Conservation (phyloP, 2,113 vertebrate genomes). For the Gambusia holbrooki region DNA sequence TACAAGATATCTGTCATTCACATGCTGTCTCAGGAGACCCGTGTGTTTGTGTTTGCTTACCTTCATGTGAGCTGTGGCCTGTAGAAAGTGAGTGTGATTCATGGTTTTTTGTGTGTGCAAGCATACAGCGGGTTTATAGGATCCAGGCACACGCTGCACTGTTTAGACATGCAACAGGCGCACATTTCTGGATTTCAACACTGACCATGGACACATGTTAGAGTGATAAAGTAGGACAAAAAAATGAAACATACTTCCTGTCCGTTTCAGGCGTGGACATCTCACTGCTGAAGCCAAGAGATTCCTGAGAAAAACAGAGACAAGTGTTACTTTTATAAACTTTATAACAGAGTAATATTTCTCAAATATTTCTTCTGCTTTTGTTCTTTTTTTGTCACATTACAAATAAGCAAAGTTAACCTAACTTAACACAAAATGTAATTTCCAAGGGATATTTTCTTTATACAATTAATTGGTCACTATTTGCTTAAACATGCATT, state of each 20-base stretch:
- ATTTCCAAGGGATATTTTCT: too few species aligned
- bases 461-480: too few species aligned
- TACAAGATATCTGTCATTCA: constrained; percentile 20
- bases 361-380: neutral
- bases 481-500: too few species aligned
- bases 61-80: constrained; percentile 10
- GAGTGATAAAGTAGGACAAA: neutral
- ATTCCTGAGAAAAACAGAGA: constrained; percentile 83
- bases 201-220: neutral
- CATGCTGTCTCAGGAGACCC: neutral
- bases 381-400: too few species aligned
- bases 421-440: too few species aligned
- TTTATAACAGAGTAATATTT: neutral
- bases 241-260: constrained; percentile 88
- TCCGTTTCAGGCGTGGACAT: constrained; percentile 93
- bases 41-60: constrained; percentile 3
- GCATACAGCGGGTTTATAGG: constrained; percentile 28
- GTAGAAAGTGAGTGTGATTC: constrained; percentile 21
- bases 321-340: constrained; percentile 4
- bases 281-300: constrained; percentile 88
- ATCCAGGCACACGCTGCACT: constrained; percentile 44
- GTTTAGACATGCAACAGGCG: constrained; percentile 58
- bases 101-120: constrained; percentile 10
- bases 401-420: too few species aligned
- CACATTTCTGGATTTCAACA: constrained; percentile 38